Evolutionary conservation across 64 coral and sea anemone species (phyloP).

Genomic region (Pachyseris speciosa): DNA sequence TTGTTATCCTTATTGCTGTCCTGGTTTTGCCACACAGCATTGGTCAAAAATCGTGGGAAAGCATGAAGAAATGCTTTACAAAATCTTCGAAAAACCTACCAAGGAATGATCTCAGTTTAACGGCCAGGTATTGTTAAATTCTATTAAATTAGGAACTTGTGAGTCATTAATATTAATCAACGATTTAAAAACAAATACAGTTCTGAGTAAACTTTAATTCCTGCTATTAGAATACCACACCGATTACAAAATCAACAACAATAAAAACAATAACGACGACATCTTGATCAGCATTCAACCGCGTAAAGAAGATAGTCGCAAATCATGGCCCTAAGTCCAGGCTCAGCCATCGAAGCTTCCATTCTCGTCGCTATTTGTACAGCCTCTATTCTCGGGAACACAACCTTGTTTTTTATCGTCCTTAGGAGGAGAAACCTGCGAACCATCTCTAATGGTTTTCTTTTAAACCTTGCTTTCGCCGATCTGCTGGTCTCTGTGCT

Average conservation of each 20-base stretch:
- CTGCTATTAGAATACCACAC: neutral
- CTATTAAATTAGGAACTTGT: neutral
- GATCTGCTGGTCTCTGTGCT: slow-evolving; percentile 45
- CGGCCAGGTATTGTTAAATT: neutral
- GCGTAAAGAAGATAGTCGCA: neutral
- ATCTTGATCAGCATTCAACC: neutral
- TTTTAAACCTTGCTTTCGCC: slow-evolving; percentile 56
- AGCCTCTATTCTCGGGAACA: slow-evolving; percentile 22
- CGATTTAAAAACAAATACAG: neutral
- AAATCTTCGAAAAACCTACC: too few species aligned
- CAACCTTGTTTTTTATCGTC: slow-evolving; percentile 31
- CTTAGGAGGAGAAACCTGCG: slow-evolving; percentile 11
- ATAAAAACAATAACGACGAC: too few species aligned
- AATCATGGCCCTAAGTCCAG: neutral
- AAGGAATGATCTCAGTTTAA: too few species aligned
- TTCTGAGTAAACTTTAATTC: slow-evolving; percentile 1
- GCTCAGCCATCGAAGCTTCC: neutral
- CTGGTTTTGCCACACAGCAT: too few species aligned
- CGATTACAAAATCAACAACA: neutral
- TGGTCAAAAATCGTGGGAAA: too few species aligned
- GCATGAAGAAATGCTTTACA: too few species aligned
- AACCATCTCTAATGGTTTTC: slow-evolving; percentile 43
- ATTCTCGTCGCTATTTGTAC: slow-evolving; percentile 18
- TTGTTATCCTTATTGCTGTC: too few species aligned
- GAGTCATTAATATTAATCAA: neutral